Percentiles rank a stretch among this genome's conserved stretches.
These are phyloP conservation scores for Mus pahari DNA, from an alignment of 2,113 vertebrate species.

Conservation along the genomic window DNA sequence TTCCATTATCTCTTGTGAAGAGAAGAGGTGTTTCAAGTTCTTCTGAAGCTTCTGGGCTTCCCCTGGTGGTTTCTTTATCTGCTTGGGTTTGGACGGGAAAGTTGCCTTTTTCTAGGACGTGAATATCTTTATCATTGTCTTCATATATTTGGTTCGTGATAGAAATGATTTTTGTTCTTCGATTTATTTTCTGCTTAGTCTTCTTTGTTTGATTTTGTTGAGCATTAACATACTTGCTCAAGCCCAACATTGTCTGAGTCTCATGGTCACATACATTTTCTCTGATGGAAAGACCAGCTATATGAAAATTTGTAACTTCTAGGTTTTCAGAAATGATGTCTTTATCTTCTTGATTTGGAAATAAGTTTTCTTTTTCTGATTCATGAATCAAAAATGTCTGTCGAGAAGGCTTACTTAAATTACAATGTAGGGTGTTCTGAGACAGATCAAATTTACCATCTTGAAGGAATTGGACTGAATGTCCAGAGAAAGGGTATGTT, in stretches of 20 bases:
- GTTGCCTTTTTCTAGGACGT: constrained; percentile 19
- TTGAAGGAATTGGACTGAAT: constrained; percentile 17
- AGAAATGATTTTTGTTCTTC: constrained; percentile 74
- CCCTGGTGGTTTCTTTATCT: constrained; percentile 40
- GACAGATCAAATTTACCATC: constrained; percentile 22
- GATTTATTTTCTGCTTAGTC: constrained; percentile 59
- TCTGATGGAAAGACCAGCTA: constrained; percentile 65
- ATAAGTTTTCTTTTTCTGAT: constrained; percentile 56
- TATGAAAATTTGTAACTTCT: constrained; percentile 53
- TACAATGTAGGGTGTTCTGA: background rate
- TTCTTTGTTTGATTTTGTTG: constrained; percentile 60
- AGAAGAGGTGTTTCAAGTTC: constrained; percentile 44
- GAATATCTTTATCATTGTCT: constrained; percentile 32
- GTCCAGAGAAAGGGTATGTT: background rate
- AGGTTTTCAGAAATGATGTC: constrained; percentile 56
- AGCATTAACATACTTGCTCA: constrained; percentile 56
- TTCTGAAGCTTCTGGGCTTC: background rate
- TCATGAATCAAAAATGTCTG: constrained; percentile 77
- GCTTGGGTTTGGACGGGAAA: background rate
- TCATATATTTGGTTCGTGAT: constrained; percentile 54
- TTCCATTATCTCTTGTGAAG: constrained; percentile 32
- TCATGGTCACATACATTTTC: constrained; percentile 55
- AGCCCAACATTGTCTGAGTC: constrained; percentile 27
- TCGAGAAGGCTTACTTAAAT: constrained; percentile 63
- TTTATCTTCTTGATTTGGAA: constrained; percentile 65